Evolutionary conservation across 2,113 vertebrate genomes (phyloP).

Genomic region (Nerophis ophidion): DNA sequence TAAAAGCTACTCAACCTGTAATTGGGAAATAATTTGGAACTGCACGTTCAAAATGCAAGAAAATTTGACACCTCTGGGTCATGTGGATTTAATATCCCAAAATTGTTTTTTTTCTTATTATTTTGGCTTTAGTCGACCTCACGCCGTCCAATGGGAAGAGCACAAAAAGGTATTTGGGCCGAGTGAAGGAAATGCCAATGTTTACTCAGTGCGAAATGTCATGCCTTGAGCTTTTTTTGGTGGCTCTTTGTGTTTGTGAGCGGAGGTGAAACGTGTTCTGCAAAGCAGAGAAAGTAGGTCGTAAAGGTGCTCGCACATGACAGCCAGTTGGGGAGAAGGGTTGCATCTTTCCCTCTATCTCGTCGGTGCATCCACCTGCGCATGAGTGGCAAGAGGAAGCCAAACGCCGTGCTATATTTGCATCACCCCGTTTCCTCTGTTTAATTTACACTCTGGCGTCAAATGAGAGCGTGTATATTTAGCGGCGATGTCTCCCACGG

Average conservation of each 20-base stretch:
- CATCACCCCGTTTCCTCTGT: conserved; percentile 17
- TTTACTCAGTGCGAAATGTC: conserved; percentile 38
- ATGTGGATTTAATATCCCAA: background rate
- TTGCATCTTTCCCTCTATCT: conserved; percentile 16
- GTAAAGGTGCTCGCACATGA: conserved; percentile 60
- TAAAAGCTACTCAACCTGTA: no score
- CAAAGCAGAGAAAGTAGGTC: conserved; percentile 65
- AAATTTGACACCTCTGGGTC: no score
- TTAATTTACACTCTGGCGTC: conserved; percentile 48
- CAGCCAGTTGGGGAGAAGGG: conserved; percentile 29
- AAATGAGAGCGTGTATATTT: conserved; percentile 67
- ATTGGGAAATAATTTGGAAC: no score
- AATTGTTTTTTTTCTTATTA: conserved; percentile 12
- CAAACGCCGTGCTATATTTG: conserved; percentile 37
- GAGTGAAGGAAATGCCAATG: conserved; percentile 37
- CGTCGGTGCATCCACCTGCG: background rate
- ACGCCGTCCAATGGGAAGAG: conserved; percentile 40
- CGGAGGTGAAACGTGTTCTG: conserved; percentile 38
- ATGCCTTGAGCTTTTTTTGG: conserved; percentile 45
- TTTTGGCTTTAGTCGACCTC: conserved; percentile 38
- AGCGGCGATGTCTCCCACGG: conserved; percentile 65
- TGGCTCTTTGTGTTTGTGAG: conserved; percentile 24
- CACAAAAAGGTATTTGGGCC: conserved; percentile 26
- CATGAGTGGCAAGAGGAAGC: conserved; percentile 19
- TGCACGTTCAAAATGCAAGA: no score